These are phyloP conservation scores for Candoia aspera DNA, from an alignment of 2,113 vertebrate genomes.

Conservation along the genomic window DNA sequence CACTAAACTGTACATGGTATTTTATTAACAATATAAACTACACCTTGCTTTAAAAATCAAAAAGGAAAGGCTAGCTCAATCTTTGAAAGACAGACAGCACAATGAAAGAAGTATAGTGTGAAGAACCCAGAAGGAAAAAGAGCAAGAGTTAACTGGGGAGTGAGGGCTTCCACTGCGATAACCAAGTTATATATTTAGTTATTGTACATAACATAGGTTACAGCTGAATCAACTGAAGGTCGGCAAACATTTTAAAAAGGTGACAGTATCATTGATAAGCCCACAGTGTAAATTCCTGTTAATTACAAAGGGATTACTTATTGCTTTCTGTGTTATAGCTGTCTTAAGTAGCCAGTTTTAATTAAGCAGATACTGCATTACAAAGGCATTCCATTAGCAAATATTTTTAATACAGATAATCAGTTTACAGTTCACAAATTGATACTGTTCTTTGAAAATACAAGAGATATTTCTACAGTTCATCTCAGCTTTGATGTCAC, in stretches of 20 bases:
- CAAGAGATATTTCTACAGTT: slow-evolving; percentile 45
- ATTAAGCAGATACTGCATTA: slow-evolving; percentile 50
- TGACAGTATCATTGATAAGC: too few species aligned
- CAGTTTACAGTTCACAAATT: slow-evolving; percentile 55
- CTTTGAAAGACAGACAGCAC: slow-evolving; percentile 35
- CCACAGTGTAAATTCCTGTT: slow-evolving; percentile 53
- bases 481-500: slow-evolving; percentile 25
- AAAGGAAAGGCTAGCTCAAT: slow-evolving; percentile 32
- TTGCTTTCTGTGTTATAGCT: slow-evolving; percentile 60
- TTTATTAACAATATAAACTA: slow-evolving; percentile 41
- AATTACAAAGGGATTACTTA: slow-evolving; percentile 67
- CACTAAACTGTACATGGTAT: slow-evolving; percentile 7
- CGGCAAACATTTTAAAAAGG: too few species aligned
- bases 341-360: slow-evolving; percentile 56
- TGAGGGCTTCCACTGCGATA: too few species aligned
- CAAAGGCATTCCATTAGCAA: slow-evolving; percentile 30
- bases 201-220: too few species aligned
- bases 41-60: slow-evolving; percentile 24
- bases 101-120: slow-evolving; percentile 41
- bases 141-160: too few species aligned
- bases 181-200: too few species aligned
- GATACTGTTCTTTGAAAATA: slow-evolving; percentile 53
- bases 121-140: too few species aligned
- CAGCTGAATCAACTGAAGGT: too few species aligned
- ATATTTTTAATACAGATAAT: slow-evolving; percentile 52